Percentiles rank a stretch among this genome's conserved stretches.
These are phyloP conservation scores for Ceyx melanurus DNA, from an alignment of 2,113 vertebrate species.

Conservation along the genomic window DNA sequence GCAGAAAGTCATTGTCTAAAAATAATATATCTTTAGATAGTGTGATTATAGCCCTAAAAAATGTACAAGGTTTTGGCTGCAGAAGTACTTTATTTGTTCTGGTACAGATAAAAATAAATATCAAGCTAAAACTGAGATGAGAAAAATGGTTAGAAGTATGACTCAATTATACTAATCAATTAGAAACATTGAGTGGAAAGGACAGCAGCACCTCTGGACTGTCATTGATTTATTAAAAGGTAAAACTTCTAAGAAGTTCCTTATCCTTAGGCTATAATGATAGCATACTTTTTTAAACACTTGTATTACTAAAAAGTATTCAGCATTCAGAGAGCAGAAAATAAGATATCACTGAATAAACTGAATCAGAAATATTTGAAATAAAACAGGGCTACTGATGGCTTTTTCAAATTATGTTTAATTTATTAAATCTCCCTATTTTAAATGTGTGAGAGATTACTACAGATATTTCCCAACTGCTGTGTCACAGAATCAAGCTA, in stretches of 20 bases:
- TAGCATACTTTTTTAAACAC: not conserved
- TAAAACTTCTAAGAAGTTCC: not conserved
- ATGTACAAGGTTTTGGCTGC: not conserved
- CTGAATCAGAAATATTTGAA: not conserved
- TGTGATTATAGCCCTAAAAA: not conserved
- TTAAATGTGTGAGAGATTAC: not conserved
- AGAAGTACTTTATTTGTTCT: not conserved
- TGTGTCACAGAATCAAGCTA: not conserved
- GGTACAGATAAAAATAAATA: not conserved
- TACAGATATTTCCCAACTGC: not conserved
- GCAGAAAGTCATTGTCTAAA: not conserved
- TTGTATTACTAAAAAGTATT: not conserved
- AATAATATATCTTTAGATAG: not conserved
- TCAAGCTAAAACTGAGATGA: not conserved
- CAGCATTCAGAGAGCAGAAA: conserved; percentile 1
- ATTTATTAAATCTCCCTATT: conserved; percentile 15
- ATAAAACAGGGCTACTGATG: conserved; percentile 7
- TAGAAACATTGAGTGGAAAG: not conserved
- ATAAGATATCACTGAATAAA: conserved; percentile 19
- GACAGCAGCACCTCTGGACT: not conserved
- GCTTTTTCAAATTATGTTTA: conserved; percentile 13
- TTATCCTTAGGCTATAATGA: not conserved
- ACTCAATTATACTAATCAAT: not conserved
- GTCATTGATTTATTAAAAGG: not conserved
- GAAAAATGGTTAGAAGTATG: not conserved